A percentile compares a stretch with the other conserved stretches of the same genome.
Evolutionary conservation across 2,797 vertebrate species (phyloP).

Genomic region (Coccyzus lansbergi): DNA sequence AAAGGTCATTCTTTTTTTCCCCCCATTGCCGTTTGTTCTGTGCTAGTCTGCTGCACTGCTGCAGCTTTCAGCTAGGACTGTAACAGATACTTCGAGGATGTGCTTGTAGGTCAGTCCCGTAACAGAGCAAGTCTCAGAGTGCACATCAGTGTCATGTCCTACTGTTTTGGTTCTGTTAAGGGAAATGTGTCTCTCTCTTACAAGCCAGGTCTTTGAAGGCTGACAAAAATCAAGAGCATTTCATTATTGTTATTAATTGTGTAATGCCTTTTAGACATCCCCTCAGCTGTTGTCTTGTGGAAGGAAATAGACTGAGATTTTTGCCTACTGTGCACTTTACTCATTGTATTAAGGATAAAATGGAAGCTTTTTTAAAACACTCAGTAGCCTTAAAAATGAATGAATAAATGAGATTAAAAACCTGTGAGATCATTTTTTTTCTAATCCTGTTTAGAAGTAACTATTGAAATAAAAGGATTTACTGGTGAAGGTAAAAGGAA

Average conservation of each 20-base stretch:
- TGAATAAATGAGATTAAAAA: background rate
- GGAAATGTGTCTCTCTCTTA: background rate
- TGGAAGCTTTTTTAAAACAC: background rate
- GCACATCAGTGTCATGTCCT: background rate
- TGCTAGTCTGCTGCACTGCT: background rate
- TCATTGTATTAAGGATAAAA: slow-evolving; percentile 45
- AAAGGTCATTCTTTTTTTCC: background rate
- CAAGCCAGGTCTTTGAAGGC: background rate
- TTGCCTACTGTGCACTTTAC: slow-evolving; percentile 10
- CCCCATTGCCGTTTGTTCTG: background rate
- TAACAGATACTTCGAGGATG: background rate
- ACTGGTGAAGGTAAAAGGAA: background rate
- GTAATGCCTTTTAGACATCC: background rate
- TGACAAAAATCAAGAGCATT: background rate
- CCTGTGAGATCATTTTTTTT: background rate
- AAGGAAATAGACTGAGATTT: background rate
- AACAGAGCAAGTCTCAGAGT: background rate
- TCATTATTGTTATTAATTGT: background rate
- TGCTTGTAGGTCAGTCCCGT: background rate
- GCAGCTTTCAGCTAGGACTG: background rate
- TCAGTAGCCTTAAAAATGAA: background rate
- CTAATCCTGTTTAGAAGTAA: slow-evolving; percentile 29
- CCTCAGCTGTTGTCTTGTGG: background rate
- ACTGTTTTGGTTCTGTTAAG: background rate
- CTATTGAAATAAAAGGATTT: slow-evolving; percentile 38